These are phyloP conservation scores for Platycercus adscitus DNA, from an alignment of 2,113 vertebrate genomes.

Conservation along the genomic window DNA sequence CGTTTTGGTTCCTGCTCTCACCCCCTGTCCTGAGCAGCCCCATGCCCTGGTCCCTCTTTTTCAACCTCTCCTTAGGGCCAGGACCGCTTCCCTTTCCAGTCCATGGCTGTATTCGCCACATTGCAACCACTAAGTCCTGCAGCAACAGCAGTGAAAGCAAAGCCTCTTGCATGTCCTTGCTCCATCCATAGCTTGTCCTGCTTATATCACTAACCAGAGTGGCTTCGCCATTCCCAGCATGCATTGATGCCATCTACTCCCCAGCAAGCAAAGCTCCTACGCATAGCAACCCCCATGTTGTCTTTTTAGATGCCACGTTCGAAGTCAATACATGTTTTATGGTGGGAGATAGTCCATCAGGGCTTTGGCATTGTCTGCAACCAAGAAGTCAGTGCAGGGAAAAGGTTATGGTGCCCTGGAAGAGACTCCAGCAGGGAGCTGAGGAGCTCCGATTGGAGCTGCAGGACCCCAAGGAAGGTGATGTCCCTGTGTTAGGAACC, in stretches of 20 bases:
- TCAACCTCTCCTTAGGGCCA: background rate
- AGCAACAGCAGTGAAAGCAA: constrained; percentile 1
- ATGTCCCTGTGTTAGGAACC: background rate
- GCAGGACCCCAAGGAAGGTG: background rate
- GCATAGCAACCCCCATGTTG: background rate
- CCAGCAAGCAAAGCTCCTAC: background rate
- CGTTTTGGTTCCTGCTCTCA: background rate
- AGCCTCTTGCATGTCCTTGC: constrained; percentile 39
- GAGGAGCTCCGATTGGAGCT: background rate
- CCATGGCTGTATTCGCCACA: fast-evolving
- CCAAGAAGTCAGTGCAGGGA: background rate
- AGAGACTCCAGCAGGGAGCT: background rate
- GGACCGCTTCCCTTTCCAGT: background rate
- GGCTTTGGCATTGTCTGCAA: background rate
- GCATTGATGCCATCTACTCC: constrained; percentile 2
- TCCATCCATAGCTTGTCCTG: constrained; percentile 28
- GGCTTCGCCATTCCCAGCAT: background rate
- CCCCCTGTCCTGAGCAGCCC: background rate
- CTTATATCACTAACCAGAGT: background rate
- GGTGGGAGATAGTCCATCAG: constrained; percentile 1
- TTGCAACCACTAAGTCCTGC: background rate
- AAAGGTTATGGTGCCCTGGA: background rate
- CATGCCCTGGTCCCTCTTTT: background rate
- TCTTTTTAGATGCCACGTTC: background rate
- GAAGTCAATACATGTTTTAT: background rate